These are phyloP conservation scores for Leptinotarsa peninsularis DNA, from an alignment of 2,888 invertebrate genomes.

Conservation along the genomic window DNA sequence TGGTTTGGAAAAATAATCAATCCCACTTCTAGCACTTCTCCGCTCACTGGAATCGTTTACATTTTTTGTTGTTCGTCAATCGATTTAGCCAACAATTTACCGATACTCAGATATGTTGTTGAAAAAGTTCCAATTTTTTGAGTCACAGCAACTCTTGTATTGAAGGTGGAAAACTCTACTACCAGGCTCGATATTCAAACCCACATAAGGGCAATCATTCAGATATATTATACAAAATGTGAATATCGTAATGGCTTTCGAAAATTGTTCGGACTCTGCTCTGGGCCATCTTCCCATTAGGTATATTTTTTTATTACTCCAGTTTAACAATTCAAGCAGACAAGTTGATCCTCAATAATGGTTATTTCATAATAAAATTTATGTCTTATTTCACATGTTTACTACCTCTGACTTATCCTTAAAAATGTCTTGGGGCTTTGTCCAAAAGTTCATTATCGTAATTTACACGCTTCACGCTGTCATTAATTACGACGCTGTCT, in stretches of 20 bases:
- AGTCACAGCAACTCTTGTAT: no score
- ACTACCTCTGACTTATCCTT: slow-evolving; percentile 31
- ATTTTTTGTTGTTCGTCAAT: no score
- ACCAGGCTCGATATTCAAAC: no score
- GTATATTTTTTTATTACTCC: neutral
- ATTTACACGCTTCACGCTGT: slow-evolving; percentile 29
- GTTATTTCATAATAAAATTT: slow-evolving; percentile 36
- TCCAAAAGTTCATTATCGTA: slow-evolving; percentile 27
- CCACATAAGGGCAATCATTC: no score
- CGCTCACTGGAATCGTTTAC: no score
- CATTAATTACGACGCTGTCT: slow-evolving; percentile 23
- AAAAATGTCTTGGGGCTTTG: slow-evolving; percentile 35
- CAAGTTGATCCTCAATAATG: slow-evolving; percentile 33
- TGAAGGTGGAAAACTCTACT: no score
- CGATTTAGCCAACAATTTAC: no score
- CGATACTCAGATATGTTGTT: no score
- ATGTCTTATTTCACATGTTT: slow-evolving; percentile 30
- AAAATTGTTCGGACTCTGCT: neutral
- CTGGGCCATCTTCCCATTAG: neutral
- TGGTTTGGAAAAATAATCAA: no score
- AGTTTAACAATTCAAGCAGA: slow-evolving; percentile 5
- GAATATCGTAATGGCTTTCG: neutral
- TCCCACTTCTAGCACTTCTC: no score
- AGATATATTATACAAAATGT: no score
- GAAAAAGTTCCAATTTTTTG: no score